Conservation (phyloP, 2,888 invertebrate species). For the Keiferia lycopersicella region DNA sequence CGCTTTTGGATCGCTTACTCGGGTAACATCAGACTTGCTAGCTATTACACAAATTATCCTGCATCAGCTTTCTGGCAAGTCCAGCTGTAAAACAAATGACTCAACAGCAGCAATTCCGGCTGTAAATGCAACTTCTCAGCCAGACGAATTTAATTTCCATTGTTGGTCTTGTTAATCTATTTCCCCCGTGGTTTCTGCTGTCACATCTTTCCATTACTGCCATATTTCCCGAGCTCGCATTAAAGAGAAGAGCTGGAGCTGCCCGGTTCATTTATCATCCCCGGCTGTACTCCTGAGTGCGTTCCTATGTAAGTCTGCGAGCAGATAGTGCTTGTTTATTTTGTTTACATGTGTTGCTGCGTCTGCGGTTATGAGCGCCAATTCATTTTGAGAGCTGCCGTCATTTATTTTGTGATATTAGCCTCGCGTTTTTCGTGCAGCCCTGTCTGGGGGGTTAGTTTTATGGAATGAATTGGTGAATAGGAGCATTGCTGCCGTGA, state of each 20-base stretch:
- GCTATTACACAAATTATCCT: slow-evolving; percentile 10
- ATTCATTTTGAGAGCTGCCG: slow-evolving; percentile 26
- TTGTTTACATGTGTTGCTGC: slow-evolving; percentile 60
- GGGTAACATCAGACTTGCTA: background rate
- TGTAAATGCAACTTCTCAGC: slow-evolving; percentile 17
- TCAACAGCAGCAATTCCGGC: slow-evolving; percentile 6
- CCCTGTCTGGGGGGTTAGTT: background rate
- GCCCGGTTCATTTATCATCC: slow-evolving; percentile 71
- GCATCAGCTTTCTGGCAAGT: slow-evolving; percentile 10
- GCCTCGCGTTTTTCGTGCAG: slow-evolving; percentile 5
- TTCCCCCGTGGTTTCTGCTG: slow-evolving; percentile 51
- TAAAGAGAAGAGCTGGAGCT: slow-evolving; percentile 63
- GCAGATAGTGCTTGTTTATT: slow-evolving; percentile 55
- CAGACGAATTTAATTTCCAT: slow-evolving; percentile 25
- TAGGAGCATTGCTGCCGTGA: background rate
- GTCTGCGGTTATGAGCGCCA: slow-evolving; percentile 44
- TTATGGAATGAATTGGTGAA: background rate
- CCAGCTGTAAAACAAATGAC: slow-evolving; percentile 9
- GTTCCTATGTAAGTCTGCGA: slow-evolving; percentile 66
- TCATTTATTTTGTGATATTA: slow-evolving; percentile 26
- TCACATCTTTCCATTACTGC: slow-evolving; percentile 66
- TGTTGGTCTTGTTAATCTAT: slow-evolving; percentile 37
- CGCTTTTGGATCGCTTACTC: slow-evolving; percentile 14
- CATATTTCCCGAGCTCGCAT: slow-evolving; percentile 55
- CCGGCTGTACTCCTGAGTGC: slow-evolving; percentile 67